Conservation (phyloP, 2,797 vertebrate species). For the Phataginus tetradactyla region DNA sequence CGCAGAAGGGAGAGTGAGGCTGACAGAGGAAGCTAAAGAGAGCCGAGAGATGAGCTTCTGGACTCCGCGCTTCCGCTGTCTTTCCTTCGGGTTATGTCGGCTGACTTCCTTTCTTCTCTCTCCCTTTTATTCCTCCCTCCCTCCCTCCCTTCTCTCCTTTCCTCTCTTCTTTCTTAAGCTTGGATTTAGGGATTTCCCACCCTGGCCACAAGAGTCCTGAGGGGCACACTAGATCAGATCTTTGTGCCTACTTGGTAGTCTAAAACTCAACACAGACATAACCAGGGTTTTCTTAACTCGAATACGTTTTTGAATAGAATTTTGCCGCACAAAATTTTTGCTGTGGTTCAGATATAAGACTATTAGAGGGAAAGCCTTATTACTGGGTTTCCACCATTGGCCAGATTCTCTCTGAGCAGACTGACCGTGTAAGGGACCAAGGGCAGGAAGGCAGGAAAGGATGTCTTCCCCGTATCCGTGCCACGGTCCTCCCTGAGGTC, state of each 20-base stretch:
- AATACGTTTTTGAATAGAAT: constrained; percentile 5
- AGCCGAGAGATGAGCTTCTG: constrained; percentile 59
- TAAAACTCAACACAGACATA: background rate
- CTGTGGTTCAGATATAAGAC: background rate
- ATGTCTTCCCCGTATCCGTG: background rate
- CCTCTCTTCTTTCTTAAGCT: background rate
- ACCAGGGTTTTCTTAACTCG: background rate
- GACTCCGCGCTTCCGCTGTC: background rate
- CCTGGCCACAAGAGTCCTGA: background rate
- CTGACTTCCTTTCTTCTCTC: background rate
- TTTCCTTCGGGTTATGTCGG: background rate
- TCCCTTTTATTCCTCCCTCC: background rate
- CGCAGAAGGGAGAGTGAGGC: constrained; percentile 3
- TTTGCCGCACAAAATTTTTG: background rate
- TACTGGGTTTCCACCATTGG: background rate
- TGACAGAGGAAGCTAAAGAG: constrained; percentile 60
- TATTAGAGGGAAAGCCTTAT: background rate
- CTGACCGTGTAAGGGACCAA: background rate
- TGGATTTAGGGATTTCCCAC: background rate
- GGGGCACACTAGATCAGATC: background rate
- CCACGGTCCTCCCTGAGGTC: rapidly evolving
- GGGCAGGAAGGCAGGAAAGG: background rate
- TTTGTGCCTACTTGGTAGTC: background rate
- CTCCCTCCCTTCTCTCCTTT: background rate
- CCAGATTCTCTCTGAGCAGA: background rate